Evolutionary conservation across 2,797 vertebrate species (phyloP).

Genomic region (Brachyrhaphis roseni): DNA sequence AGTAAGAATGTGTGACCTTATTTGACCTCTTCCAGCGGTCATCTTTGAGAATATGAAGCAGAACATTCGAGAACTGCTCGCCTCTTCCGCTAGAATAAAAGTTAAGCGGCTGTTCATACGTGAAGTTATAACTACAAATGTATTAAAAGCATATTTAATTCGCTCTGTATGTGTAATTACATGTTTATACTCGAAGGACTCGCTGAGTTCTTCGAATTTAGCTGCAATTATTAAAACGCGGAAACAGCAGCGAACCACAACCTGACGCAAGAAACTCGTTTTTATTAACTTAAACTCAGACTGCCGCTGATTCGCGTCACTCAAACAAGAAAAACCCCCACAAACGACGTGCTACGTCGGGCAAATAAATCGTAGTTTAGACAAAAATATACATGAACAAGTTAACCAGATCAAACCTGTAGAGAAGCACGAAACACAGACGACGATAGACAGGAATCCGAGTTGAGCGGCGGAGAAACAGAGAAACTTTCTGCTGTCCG

Average conservation of each 20-base stretch:
- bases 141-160: background rate
- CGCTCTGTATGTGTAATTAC: background rate
- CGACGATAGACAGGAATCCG: background rate
- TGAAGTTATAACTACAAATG: background rate
- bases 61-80: background rate
- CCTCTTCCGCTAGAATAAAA: background rate
- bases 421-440: background rate
- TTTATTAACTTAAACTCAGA: background rate
- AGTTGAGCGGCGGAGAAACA: background rate
- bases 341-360: background rate
- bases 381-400: background rate
- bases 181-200: background rate
- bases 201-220: background rate
- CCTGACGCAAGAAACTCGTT: too few relatives aligned
- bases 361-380: background rate
- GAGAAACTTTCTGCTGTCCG: background rate
- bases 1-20: background rate
- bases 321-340: background rate
- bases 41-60: background rate
- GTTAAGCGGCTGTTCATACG: background rate
- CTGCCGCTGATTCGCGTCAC: background rate
- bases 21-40: too few relatives aligned
- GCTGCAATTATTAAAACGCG: background rate
- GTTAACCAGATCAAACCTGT: background rate
- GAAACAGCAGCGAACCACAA: background rate